Conservation (phyloP, 1,140 invertebrate genomes). For the Rhizoglyphus robini region DNA sequence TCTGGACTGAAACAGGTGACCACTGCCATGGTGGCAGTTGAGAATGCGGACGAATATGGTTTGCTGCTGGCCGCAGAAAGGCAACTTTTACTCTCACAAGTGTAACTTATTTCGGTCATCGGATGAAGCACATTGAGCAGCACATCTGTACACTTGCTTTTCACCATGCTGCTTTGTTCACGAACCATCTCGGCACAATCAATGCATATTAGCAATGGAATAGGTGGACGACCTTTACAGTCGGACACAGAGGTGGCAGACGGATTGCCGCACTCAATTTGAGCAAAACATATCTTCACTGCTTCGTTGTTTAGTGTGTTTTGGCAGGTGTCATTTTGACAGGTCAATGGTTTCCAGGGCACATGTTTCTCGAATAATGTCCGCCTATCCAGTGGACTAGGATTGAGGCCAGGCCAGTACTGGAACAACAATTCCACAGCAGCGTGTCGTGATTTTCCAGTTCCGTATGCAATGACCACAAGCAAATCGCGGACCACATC, state of each 20-base stretch:
- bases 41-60: neutral
- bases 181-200: slow-evolving; percentile 86
- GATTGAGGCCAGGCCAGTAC: slow-evolving; percentile 98
- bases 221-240: slow-evolving; percentile 46
- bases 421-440: slow-evolving; percentile 94
- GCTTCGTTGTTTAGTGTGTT: slow-evolving; percentile 28
- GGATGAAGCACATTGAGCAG: slow-evolving; percentile 82
- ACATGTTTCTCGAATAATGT: slow-evolving; percentile 59
- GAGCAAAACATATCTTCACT: slow-evolving; percentile 41
- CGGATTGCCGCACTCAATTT: slow-evolving; percentile 43
- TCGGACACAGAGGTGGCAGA: slow-evolving; percentile 41
- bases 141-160: slow-evolving; percentile 50
- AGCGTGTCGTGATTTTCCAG: slow-evolving; percentile 69
- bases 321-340: slow-evolving; percentile 31
- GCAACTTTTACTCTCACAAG: slow-evolving; percentile 98
- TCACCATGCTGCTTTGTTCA: slow-evolving; percentile 9
- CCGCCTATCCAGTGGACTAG: slow-evolving; percentile 75
- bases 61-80: slow-evolving; percentile 32
- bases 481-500: slow-evolving; percentile 80
- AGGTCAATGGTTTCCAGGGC: slow-evolving; percentile 28
- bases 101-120: slow-evolving; percentile 80
- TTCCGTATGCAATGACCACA: slow-evolving; percentile 91
- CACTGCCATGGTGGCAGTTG: slow-evolving; percentile 45
- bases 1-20: slow-evolving; percentile 93
- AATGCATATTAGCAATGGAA: slow-evolving; percentile 81